Base-by-base conservation (phyloP, 2,797 vertebrate species). In the Microhierax caerulescens region DNA sequence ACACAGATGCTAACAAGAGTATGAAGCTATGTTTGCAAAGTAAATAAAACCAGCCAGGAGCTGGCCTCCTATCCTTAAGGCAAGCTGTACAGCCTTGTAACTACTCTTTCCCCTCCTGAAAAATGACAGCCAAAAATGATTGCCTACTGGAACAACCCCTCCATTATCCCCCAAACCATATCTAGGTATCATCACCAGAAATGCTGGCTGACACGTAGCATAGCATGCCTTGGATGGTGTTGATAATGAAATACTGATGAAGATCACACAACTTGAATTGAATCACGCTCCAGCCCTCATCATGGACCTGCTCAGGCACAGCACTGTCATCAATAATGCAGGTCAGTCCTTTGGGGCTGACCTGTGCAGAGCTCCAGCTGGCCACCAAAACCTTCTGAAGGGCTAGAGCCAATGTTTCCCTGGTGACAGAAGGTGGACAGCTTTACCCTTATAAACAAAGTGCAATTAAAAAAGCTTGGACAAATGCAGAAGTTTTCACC, bases 201-300 rank as follows among this genome's bases (percentile, higher is more conserved):
- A 47, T 0, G 2, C 19, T n/a, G 16, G 27, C 21, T 51, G 50
- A 51, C 13, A 36, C 12, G 12, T 39, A 74, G 32, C 19, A 32
- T 1, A 51, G 13, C 1, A 1, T 10, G 20, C 32, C 53, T 9
- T 28, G 20, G 12, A 30, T 10, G 17, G 22, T 19, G 30, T 3
- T 53, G n/a, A 22, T 41, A 41, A 47, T 34, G 36, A 48, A 36
- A 13, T 19, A 59, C 32, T 12, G 15, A 65, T 6, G 4, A 65
- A 37, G 22, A 16, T 7, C 30, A 64, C 0, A 0, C 20, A 56
- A 8, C 5, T 6, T 7, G 32, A 63, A 69, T 4, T 43, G 41
- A 18, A 43, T 43, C 41, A 43, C 0, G 0, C 37, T 50, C 28
- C 20, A n/a, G 34, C 43, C 17, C 51, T 63, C 0, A 0, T 10